Conservation (phyloP, 2,113 vertebrate species). For the Odontophorus gujanensis region DNA sequence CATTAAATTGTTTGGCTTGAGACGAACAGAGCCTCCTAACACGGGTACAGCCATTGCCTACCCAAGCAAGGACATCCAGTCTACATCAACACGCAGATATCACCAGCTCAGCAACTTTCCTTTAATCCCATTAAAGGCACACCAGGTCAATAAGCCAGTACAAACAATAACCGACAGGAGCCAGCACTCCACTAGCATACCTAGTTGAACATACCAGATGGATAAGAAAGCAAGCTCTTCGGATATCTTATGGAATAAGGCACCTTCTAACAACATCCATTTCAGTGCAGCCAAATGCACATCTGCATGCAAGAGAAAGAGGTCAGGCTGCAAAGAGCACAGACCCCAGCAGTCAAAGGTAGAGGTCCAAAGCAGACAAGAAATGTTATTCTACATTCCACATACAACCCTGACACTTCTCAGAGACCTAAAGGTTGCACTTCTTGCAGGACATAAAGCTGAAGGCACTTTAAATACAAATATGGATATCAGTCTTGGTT, state of each 20-base stretch:
- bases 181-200: background rate
- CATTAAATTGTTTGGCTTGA: background rate
- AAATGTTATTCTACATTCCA: background rate
- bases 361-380: background rate
- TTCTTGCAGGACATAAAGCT: background rate
- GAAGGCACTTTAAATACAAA: background rate
- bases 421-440: background rate
- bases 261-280: background rate
- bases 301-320: rapidly evolving
- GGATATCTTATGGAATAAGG: background rate
- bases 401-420: background rate
- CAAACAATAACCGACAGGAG: background rate
- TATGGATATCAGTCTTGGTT: background rate
- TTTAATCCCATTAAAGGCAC: conserved; percentile 24
- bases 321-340: background rate
- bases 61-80: background rate
- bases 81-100: background rate
- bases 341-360: too few species aligned
- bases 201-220: background rate
- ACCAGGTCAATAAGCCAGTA: background rate
- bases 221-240: background rate
- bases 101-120: background rate
- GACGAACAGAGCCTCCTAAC: background rate
- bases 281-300: background rate
- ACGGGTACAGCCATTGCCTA: background rate